Base-by-base conservation (phyloP, 1,140 invertebrate species). In the Berghia stephanieae region DNA sequence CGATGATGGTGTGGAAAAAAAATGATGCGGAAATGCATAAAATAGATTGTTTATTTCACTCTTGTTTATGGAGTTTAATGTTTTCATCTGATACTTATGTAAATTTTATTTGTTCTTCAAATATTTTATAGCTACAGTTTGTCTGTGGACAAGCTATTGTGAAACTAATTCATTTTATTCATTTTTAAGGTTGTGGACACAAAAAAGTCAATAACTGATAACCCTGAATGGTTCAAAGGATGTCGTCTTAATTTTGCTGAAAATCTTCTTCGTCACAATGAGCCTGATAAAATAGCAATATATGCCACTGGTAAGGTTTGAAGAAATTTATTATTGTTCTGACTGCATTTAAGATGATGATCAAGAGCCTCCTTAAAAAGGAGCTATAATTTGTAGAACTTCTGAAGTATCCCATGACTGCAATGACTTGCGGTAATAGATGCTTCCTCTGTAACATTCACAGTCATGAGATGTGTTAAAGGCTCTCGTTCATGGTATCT, bases 211-310 rank as follows among this genome's bases (percentile, higher is more conserved):
- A 91, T 91, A 40, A 75, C 81, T 38, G 88, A 90, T n/a, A 86
- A 90, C 73, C 90, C 91, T 18, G 84, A 87, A 80, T 91, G 91
- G 91, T 91, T 91, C 82, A 67, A 81, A 40, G 90, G 89, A 0
- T 83, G 85, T 55, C 82, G 78, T 27, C 79, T 91, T 16, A 91
- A 91, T 81, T 91, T 90, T 86, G 89, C 91, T n/a, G 91, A 91
- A 82, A 91, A 91, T 80, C 78, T 90, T 49, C 84, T 91, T 8
- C 80, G 83, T 21, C 84, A 84, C 72, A 82, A 88, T 72, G 86
- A 88, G 81, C n/a, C n/a, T n/a, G 85, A 90, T 76, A 84, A 79
- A 67, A 66, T 89, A 6, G 91, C 91, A 13, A 85, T 91, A 67
- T 91, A 90, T 83, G 82, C 87, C 27, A 85, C 89, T 80, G 84